Evolutionary conservation across 2,113 vertebrate species (phyloP), one percentile per base, ranked within the genome.

Genomic region (Myotis brandtii): DNA sequence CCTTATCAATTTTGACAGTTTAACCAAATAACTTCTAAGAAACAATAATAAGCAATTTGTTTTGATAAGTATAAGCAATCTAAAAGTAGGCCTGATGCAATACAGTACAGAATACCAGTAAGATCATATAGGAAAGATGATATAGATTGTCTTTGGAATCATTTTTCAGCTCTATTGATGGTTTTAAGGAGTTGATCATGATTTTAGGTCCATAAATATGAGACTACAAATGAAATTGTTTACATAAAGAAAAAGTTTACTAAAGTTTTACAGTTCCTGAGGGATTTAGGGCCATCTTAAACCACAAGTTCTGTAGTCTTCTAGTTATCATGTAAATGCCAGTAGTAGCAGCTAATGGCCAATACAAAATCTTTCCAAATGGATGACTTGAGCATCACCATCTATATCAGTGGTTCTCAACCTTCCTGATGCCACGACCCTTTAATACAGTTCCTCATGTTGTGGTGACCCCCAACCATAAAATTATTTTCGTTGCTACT

Each of bases 191-290:
- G 17, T 2, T 75, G 40, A 48, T 86, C 37, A 86, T 91, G 23
- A 93, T 86, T 93, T 93, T 46, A 86, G 30, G 64, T 34, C 43
- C 56, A 76, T 56, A 96, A 93, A 75, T 76, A 54, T 82, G 17
- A 77, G 80, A 93, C 7, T 76, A 2, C 23, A 86, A 75, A 34
- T 95, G n/a, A 92, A 81, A 64, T 93, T 54, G 10, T 94, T 85
- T 83, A 32, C 79, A 79, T 77, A 56, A 92, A 52, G 34, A 56
- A 84, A 94, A 59, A 62, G 37, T 73, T 94, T 9, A 86, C 30
- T 66, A 50, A 82, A 54, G 14, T 70, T 89, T 82, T 89, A 94
- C 20, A 76, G 32, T 85, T 76, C n/a, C 40, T 77, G 48, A 54
- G 11, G n/a, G 3, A 69, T 62, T 96, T 64, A 79, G 25, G 59